Base-by-base conservation (phyloP, 1,140 invertebrate species). In the Popillia japonica region DNA sequence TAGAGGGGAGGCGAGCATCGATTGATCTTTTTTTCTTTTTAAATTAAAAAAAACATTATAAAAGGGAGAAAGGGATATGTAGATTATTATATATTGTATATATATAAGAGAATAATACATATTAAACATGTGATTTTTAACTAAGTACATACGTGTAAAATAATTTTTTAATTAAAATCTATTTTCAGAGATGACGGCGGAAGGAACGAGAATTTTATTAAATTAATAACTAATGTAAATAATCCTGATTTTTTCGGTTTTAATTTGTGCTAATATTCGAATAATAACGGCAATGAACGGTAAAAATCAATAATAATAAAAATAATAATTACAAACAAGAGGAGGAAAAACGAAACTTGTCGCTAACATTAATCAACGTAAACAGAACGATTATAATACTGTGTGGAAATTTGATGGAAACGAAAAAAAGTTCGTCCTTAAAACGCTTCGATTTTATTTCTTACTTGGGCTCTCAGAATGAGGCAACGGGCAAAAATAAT, bases 401-500 rank as follows among this genome's bases (percentile, higher is more conserved):
- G 61, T 64, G 61, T 64, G 61, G 61, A 20, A 64, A 64, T 64
- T 64, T 22, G 61, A 64, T 64, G 61, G 61, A 64, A 64, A 64
- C 61, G 22, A 64, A 17, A 64, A 64, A 64, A 64, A 64, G 61
- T 64, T 64, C 61, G 61, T 64, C 61, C 61, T 64, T 27, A 64
- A 64, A 64, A 20, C 17, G 61, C 61, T 64, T 64, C 20, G 7
- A 64, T 64, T 64, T 64, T 48, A 48, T 10, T 48, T 64, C 61
- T 64, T 64, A n/a, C n/a, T n/a, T 64, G 17, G 10, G 20, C 23
- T 20, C 61, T 9, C 23, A 9, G 20, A 64, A n/a, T n/a, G n/a
- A n/a, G n/a, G n/a, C n/a, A n/a, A n/a, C 11, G 61, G 61, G 61
- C 61, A 64, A 20, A 64, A 64, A n/a, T n/a, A 64, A 64, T 64